Conservation (phyloP, 1,140 invertebrate genomes). For the Lutraria rhynchaena region DNA sequence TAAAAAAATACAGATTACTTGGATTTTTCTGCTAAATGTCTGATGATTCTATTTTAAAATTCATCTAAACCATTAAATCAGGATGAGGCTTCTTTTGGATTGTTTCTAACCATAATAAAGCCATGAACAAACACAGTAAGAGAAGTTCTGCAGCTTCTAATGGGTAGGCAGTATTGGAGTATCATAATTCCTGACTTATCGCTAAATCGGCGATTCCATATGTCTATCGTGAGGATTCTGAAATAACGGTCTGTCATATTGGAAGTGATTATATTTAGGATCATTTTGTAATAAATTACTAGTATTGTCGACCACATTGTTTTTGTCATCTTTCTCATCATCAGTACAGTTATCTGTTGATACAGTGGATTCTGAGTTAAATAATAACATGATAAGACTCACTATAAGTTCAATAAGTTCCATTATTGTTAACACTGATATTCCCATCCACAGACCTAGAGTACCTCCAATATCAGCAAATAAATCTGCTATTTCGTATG, state of each 20-base stretch:
- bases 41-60: no score
- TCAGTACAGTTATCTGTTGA: conserved; percentile 13
- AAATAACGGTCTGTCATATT: conserved; percentile 37
- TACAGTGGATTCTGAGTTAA: conserved; percentile 73
- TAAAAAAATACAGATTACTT: no score
- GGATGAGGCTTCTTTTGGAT: no score
- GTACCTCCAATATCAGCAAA: conserved; percentile 80
- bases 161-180: no score
- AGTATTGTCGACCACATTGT: conserved; percentile 27
- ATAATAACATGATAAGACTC: conserved; percentile 72
- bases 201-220: conserved; percentile 53
- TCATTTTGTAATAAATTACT: conserved; percentile 26
- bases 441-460: conserved; percentile 79
- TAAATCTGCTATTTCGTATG: conserved; percentile 77
- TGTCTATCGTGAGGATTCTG: conserved; percentile 29
- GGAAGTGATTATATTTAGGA: conserved; percentile 51
- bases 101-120: no score
- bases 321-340: conserved; percentile 22
- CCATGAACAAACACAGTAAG: no score
- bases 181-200: no score
- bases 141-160: no score
- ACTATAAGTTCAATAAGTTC: conserved; percentile 77
- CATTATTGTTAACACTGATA: conserved; percentile 79
- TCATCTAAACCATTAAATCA: no score
- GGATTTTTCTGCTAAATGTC: no score